phyloP scores from a whole-genome alignment of 2,797 vertebrate species.

The Smutsia gigantea region DNA sequence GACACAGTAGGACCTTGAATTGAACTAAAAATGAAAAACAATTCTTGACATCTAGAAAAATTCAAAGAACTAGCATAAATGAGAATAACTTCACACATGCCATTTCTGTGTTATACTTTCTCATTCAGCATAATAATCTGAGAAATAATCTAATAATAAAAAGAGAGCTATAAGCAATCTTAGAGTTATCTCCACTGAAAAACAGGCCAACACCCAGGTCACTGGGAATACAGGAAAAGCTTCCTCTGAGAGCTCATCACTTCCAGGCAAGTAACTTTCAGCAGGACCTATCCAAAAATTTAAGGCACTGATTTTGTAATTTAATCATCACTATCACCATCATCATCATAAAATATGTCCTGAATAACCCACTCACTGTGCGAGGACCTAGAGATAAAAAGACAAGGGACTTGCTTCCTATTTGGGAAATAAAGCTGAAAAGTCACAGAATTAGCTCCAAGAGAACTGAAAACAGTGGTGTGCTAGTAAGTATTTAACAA shows the following conservation, averaged over 20 bases:
- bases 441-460: background rate
- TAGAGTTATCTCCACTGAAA: background rate
- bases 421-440: background rate
- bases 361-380: background rate
- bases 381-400: background rate
- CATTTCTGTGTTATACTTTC: background rate
- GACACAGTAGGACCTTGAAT: background rate
- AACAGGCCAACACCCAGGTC: background rate
- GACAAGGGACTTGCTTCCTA: background rate
- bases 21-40: constrained; percentile 11
- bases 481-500: background rate
- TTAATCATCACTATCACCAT: background rate
- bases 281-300: background rate
- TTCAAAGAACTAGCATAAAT: background rate
- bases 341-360: background rate
- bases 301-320: background rate
- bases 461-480: background rate
- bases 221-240: background rate
- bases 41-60: background rate
- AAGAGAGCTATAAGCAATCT: background rate
- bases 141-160: background rate
- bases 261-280: background rate
- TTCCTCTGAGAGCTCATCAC: background rate
- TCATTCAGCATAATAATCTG: background rate
- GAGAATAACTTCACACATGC: background rate